These are phyloP conservation scores for Sebastes oblongus DNA, from an alignment of 2,797 vertebrate genomes.

Conservation along the genomic window DNA sequence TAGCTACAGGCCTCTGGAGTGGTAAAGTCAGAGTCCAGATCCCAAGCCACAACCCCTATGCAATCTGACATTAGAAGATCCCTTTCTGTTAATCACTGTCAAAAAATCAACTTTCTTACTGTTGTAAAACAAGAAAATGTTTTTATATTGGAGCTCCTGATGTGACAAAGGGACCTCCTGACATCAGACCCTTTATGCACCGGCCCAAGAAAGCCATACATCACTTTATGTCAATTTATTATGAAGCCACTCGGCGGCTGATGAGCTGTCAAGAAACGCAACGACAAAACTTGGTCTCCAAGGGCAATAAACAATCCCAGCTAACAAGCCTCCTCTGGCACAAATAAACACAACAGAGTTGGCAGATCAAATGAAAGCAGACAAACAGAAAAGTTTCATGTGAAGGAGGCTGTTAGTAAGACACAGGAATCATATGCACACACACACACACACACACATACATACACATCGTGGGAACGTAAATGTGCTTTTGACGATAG, in stretches of 20 bases:
- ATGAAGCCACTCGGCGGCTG: slow-evolving; percentile 46
- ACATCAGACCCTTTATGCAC: slow-evolving; percentile 17
- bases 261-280: slow-evolving; percentile 57
- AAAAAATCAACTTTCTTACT: background rate
- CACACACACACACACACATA: background rate
- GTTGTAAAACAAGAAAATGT: background rate
- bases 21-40: background rate
- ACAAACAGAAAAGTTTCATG: slow-evolving; percentile 52
- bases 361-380: slow-evolving; percentile 61
- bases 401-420: slow-evolving; percentile 38
- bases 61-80: background rate
- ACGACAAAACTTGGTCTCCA: slow-evolving; percentile 42
- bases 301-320: slow-evolving; percentile 60
- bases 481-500: slow-evolving; percentile 56
- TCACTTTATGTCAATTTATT: slow-evolving; percentile 63
- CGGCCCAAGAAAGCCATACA: slow-evolving; percentile 39
- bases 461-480: slow-evolving; percentile 6
- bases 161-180: slow-evolving; percentile 7
- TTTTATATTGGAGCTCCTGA: background rate
- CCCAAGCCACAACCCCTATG: too few relatives aligned
- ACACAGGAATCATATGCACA: slow-evolving; percentile 16
- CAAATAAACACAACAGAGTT: slow-evolving; percentile 53
- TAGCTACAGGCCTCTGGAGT: background rate
- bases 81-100: background rate
- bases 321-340: slow-evolving; percentile 63